These are phyloP conservation scores for Eupsittula cactorum DNA, from an alignment of 2,113 vertebrate genomes.

Conservation along the genomic window DNA sequence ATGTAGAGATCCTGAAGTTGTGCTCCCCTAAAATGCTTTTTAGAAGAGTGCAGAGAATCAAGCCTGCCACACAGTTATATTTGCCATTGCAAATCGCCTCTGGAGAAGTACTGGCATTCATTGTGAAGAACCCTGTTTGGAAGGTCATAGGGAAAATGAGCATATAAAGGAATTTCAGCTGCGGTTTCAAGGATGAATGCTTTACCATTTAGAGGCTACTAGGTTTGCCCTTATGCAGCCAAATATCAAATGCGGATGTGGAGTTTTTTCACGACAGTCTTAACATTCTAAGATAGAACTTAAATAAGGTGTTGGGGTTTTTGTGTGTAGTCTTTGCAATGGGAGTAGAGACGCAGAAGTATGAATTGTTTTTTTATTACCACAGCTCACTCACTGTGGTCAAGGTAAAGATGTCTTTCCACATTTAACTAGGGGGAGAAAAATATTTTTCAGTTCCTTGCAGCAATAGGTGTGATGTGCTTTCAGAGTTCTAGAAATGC, in stretches of 20 bases:
- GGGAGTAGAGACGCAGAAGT: neutral
- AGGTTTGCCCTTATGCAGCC: neutral
- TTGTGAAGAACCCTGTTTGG: accelerated
- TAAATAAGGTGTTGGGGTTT: neutral
- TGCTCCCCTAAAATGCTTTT: neutral
- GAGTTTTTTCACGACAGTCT: neutral
- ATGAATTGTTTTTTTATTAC: neutral
- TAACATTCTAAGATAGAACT: neutral
- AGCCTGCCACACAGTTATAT: neutral
- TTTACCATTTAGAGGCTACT: neutral
- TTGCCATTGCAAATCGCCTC: neutral
- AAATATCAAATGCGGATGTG: neutral
- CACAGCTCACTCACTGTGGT: neutral
- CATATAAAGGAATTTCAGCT: neutral
- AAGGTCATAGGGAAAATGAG: neutral
- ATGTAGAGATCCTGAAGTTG: neutral
- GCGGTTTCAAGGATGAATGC: accelerated
- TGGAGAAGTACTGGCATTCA: neutral
- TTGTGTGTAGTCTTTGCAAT: neutral
- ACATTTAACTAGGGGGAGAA: accelerated
- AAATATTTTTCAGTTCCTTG: neutral
- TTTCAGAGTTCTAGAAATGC: neutral
- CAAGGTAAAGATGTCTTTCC: neutral
- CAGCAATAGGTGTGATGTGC: neutral
- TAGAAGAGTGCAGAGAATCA: neutral